A percentile compares a stretch with the other conserved stretches of the same genome.
phyloP scores from a whole-genome alignment of 2,888 invertebrate genomes.

The Melanchra persicariae region DNA sequence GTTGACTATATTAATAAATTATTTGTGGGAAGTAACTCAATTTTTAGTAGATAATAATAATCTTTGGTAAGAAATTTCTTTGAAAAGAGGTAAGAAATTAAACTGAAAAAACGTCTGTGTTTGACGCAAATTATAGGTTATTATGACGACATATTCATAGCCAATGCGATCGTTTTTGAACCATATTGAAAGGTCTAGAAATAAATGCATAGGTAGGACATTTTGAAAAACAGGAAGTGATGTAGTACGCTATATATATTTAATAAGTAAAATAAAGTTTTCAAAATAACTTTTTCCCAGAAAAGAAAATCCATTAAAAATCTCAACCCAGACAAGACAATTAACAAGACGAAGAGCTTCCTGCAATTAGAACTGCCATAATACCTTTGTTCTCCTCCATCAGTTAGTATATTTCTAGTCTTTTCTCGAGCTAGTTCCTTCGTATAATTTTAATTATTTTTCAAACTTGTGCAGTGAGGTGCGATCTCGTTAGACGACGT shows the following conservation, averaged over 20 bases:
- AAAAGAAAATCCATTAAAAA: neutral
- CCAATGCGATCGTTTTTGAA: too few relatives aligned
- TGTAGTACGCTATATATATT: too few relatives aligned
- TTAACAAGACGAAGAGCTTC: neutral
- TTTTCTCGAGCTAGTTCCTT: conserved; percentile 14
- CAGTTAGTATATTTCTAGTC: conserved; percentile 5
- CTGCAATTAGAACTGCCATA: conserved; percentile 21
- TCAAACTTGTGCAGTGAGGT: conserved; percentile 56
- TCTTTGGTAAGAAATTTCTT: neutral
- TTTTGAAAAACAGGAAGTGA: too few relatives aligned
- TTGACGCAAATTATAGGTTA: neutral
- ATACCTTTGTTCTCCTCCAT: conserved; percentile 20
- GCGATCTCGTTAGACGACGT: conserved; percentile 64
- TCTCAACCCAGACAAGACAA: conserved; percentile 12
- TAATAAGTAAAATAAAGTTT: too few relatives aligned
- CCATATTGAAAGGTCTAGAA: too few relatives aligned
- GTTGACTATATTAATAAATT: neutral
- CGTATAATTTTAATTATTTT: conserved; percentile 65
- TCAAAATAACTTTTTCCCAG: neutral
- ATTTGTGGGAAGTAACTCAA: neutral
- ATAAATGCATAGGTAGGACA: too few relatives aligned
- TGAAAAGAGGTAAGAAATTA: neutral
- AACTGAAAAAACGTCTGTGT: neutral
- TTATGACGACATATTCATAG: too few relatives aligned
- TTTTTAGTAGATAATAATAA: too few relatives aligned